phyloP scores from a whole-genome alignment of 2,888 invertebrate species.

The Agrotis ipsilon region DNA sequence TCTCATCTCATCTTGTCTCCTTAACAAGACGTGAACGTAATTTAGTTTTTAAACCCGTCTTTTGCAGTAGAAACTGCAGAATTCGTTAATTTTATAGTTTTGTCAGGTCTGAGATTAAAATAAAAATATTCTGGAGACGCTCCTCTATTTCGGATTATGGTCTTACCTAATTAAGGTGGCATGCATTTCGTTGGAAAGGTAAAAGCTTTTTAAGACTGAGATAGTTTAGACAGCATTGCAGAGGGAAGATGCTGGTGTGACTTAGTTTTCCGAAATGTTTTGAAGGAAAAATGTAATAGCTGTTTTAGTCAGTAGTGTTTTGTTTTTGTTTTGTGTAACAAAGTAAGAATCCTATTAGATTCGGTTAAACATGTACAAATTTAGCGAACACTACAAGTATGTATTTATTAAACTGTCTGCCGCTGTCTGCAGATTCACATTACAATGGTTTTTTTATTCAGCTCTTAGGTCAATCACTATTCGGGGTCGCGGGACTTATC shows the following conservation, averaged over 20 bases:
- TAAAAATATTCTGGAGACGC: conserved; percentile 43
- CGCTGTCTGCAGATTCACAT: too few species aligned
- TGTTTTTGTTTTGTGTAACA: too few species aligned
- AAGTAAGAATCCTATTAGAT: too few species aligned
- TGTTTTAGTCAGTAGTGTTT: not conserved
- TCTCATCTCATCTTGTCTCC: not conserved
- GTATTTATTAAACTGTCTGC: too few species aligned
- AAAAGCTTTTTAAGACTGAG: conserved; percentile 15
- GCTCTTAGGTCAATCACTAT: too few species aligned
- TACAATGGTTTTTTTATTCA: too few species aligned
- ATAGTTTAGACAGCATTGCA: conserved; percentile 10
- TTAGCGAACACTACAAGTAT: too few species aligned
- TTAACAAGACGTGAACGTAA: conserved; percentile 49
- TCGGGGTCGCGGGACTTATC: too few species aligned
- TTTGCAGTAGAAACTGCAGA: conserved; percentile 4
- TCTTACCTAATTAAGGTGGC: conserved; percentile 43
- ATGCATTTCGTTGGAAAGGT: conserved; percentile 26
- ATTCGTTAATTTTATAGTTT: conserved; percentile 58
- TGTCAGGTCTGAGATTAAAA: conserved; percentile 49
- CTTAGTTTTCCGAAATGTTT: not conserved
- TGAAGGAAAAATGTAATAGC: too few species aligned
- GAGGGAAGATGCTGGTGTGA: not conserved
- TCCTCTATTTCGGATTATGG: conserved; percentile 35
- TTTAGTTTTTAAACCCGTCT: conserved; percentile 51
- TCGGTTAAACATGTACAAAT: too few species aligned